Conservation (phyloP, 2,888 invertebrate species). For the Dione vanillae region DNA sequence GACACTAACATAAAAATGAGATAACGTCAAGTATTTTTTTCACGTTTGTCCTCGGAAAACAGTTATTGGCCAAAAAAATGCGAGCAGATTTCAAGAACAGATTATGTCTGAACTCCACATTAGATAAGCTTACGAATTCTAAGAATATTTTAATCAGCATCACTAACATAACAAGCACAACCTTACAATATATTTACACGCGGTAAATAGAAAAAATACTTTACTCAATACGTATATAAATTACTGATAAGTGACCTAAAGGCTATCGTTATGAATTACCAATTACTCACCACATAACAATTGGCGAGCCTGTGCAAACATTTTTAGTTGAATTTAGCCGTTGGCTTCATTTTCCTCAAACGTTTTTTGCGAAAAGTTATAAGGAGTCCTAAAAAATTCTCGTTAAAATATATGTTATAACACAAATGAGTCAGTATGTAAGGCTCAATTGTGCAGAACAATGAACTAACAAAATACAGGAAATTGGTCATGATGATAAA, state of each 20-base stretch:
- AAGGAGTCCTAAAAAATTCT: slow-evolving; percentile 43
- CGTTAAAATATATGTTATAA: slow-evolving; percentile 32
- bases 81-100: not conserved
- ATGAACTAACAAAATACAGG: slow-evolving; percentile 55
- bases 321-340: not conserved
- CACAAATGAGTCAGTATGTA: slow-evolving; percentile 45
- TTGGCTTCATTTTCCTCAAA: slow-evolving; percentile 37
- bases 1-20: too few species aligned
- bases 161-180: not conserved
- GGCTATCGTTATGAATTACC: not conserved
- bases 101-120: not conserved
- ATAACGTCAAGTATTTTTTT: not conserved
- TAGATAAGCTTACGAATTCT: not conserved
- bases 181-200: too few species aligned
- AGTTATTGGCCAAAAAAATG: not conserved
- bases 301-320: not conserved
- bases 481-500: slow-evolving; percentile 66
- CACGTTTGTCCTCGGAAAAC: not conserved
- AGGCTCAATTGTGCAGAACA: slow-evolving; percentile 51
- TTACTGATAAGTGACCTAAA: not conserved
- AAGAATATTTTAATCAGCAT: not conserved
- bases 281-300: not conserved
- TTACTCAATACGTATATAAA: too few species aligned
- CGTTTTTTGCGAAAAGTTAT: slow-evolving; percentile 35
- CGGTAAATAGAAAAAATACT: not conserved